phyloP scores from a whole-genome alignment of 2,113 vertebrate genomes.

The Perccottus glenii region DNA sequence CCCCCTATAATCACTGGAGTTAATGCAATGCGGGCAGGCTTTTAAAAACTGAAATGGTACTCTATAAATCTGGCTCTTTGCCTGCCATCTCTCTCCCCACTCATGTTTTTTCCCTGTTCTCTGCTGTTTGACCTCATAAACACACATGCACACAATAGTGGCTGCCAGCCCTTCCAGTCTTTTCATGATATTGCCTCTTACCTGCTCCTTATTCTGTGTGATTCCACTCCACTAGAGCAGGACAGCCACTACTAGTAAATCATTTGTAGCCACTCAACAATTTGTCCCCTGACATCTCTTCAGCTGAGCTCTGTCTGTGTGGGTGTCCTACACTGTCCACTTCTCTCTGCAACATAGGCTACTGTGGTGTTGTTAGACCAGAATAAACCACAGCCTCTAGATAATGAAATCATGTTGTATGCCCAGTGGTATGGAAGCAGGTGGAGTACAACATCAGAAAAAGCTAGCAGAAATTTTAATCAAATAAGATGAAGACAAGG shows the following conservation, averaged over 20 bases:
- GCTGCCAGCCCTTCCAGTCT: constrained; percentile 18
- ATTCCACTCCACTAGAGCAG: constrained; percentile 29
- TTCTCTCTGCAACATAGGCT: constrained; percentile 13
- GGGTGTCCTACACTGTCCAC: constrained; percentile 13
- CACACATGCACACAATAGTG: constrained; percentile 6
- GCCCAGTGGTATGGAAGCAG: neutral
- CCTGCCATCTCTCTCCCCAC: constrained; percentile 35
- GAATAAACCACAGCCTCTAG: neutral
- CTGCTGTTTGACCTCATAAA: constrained; percentile 14
- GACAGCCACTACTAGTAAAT: constrained; percentile 32
- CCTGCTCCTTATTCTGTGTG: constrained; percentile 19
- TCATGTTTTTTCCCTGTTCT: constrained; percentile 27
- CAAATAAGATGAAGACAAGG: neutral
- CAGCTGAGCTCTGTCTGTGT: constrained; percentile 21
- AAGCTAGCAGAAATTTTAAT: neutral
- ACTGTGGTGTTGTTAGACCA: neutral
- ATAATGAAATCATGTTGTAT: neutral
- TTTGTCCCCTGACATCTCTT: constrained; percentile 41
- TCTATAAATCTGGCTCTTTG: constrained; percentile 65
- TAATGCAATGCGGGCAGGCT: constrained; percentile 73
- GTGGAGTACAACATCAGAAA: neutral
- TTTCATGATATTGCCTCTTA: constrained; percentile 22
- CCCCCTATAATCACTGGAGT: constrained; percentile 66
- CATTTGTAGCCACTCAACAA: constrained; percentile 34
- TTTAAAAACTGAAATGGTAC: constrained; percentile 75